These are phyloP conservation scores for Chlamydotis undulata DNA, from an alignment of 2,113 vertebrate genomes.

Conservation along the genomic window DNA sequence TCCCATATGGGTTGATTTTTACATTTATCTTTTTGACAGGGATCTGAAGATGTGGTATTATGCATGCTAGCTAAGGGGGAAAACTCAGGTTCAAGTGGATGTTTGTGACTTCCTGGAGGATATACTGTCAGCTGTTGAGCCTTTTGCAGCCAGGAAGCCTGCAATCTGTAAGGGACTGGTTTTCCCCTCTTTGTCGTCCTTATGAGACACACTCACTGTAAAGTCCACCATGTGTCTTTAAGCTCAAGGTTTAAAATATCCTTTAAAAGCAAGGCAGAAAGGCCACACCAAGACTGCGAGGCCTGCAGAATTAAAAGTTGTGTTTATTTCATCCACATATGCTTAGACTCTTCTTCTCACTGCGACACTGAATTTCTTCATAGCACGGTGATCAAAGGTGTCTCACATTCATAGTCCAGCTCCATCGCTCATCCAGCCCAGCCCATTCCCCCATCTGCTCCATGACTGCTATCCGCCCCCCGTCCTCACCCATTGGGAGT, in stretches of 20 bases:
- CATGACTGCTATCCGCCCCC: accelerated
- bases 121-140: neutral
- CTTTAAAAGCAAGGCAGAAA: slow-evolving; percentile 16
- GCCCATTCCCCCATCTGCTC: neutral
- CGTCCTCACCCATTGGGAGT: accelerated
- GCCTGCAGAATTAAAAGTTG: neutral
- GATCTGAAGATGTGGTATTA: neutral
- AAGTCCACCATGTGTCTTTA: slow-evolving; percentile 16
- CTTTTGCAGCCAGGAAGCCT: slow-evolving; percentile 48
- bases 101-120: slow-evolving; percentile 37
- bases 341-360: neutral
- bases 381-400: neutral
- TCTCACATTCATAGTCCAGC: neutral
- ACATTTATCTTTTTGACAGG: neutral
- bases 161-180: slow-evolving; percentile 21
- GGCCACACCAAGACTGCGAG: neutral
- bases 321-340: neutral
- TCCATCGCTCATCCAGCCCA: neutral
- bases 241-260: slow-evolving; percentile 6
- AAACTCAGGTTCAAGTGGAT: neutral
- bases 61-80: neutral
- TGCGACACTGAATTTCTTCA: neutral
- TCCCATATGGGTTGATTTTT: neutral
- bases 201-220: neutral
- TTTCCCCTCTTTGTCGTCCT: neutral